Evolutionary conservation across 2,888 invertebrate species (phyloP), one percentile per base, ranked within the genome.

Genomic region (Dryadula phaetusa): DNA sequence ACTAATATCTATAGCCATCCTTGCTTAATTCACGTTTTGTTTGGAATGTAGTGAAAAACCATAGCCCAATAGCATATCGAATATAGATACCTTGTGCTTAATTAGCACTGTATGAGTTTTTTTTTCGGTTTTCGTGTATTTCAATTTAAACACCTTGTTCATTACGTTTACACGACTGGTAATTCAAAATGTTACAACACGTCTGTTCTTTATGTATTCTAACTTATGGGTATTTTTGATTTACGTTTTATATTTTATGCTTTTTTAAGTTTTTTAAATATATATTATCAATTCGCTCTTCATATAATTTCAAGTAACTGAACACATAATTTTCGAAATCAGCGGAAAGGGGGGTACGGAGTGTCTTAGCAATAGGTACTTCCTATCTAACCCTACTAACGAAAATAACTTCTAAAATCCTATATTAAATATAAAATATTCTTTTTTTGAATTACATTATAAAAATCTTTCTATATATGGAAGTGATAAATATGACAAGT

Each of bases 1-100:
- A 64, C 77, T 70, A 79, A 79, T 75, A 74, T 56, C 61, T 67
- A 61, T 34, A 54, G 14, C 62, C 63, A 64, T 53, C 64, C 52
- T 64, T 44, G 64, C 47, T 46, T 58, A n/a, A n/a, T 60, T 60
- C 60, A 60, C 60, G 60, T 60, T 60, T 46, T 22, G 32, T 32
- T 22, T 28, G 60, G 60, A 60, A 60, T 60, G 28, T 28, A 44
- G 46, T 46, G 60, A 60, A 60, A 46, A 60, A 60, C 46, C 40
- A 40, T 40, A 32, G 28, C 3, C 28, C 40, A 56, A 56, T 56
- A 22, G 34, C 34, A 8, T 56, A 56, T 4, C 54, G 22, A 12
- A 32, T n/a, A 20, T 14, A 20, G n/a, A 25, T 56, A 22, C 37
- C 20, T 37, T 37, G 16, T 40, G 5, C n/a, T 52, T 32, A 28